Conservation (phyloP, 2,797 vertebrate genomes). For the Alfaro cultratus region DNA sequence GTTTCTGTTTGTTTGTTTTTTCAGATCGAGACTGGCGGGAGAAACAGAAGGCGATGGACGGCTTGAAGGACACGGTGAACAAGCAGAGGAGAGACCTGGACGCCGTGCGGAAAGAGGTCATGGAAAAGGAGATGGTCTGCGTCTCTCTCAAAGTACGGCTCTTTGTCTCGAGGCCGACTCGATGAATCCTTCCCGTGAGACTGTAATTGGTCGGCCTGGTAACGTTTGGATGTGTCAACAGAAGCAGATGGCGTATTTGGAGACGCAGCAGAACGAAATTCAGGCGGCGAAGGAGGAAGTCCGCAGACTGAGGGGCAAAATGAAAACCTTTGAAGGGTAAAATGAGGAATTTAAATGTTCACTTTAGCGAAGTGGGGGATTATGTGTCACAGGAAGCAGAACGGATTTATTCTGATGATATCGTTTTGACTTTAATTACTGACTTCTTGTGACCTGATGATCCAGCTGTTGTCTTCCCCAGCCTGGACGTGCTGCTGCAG, state of each 20-base stretch:
- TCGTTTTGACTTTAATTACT: neutral
- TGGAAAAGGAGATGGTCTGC: conserved; percentile 90
- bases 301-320: conserved; percentile 83
- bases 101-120: conserved; percentile 80
- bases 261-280: conserved; percentile 87
- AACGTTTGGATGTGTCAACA: conserved; percentile 47
- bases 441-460: neutral
- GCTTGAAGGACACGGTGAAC: conserved; percentile 85
- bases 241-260: conserved; percentile 95
- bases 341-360: neutral
- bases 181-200: neutral
- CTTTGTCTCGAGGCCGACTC: neutral
- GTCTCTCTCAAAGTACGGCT: conserved; percentile 86
- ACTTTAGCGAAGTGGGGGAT: too few species aligned
- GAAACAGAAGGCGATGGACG: conserved; percentile 83
- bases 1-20: conserved; percentile 4
- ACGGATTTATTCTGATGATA: neutral
- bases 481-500: conserved; percentile 89
- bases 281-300: conserved; percentile 89
- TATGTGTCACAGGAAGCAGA: neutral
- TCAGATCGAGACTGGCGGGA: conserved; percentile 89
- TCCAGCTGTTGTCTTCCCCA: conserved; percentile 59
- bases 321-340: conserved; percentile 91
- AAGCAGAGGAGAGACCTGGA: conserved; percentile 88
- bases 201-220: neutral